Evolutionary conservation across 2,113 vertebrate species (phyloP), one percentile per base, ranked within the genome.

Genomic region (Rana temporaria): DNA sequence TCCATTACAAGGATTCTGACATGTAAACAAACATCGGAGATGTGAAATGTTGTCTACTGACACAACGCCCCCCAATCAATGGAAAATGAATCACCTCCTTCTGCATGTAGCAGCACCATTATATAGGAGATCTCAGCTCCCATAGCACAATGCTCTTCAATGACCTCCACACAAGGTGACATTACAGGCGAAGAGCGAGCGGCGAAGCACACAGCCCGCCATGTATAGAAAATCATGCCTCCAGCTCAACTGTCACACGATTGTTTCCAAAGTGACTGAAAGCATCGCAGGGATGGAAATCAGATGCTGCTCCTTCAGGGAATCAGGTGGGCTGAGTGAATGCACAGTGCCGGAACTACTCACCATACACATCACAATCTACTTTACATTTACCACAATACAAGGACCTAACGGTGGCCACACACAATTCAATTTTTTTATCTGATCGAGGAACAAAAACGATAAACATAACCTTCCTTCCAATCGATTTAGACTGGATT

Each of bases 91-190:
- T 9, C 6, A 8, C n/a, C 16, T 78, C 60, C 11, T 78, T 8
- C 56, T 16, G 48, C 42, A 15, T 20, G 20, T 6, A 12, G 20
- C 22, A 6, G 6, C 19, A 53, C 48, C 4, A 32, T 18, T 34
- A 74, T n/a, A 55, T n/a, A 15, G 8, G 19, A 53, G 56, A 20
- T 26, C n/a, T 30, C 48, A 71, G n/a, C 56, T 15, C n/a, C 26
- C 26, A 3, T 32, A 63, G 17, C 26, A 65, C 24, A 20, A 30
- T 0, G 52, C 42, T 74, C 24, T 66, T 32, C 60, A 82, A 82
- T 82, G 79, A 82, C 79, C 79, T 82, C 79, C 70, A 82, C 48
- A 65, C 79, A 82, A 82, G 79, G 79, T 82, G 79, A 82, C 69
- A 82, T 65, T 81, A 64, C 19, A 18, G 24, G 32, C 24, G 34